Evolutionary conservation across 2,113 vertebrate genomes (phyloP).

Genomic region (Nanger granti): DNA sequence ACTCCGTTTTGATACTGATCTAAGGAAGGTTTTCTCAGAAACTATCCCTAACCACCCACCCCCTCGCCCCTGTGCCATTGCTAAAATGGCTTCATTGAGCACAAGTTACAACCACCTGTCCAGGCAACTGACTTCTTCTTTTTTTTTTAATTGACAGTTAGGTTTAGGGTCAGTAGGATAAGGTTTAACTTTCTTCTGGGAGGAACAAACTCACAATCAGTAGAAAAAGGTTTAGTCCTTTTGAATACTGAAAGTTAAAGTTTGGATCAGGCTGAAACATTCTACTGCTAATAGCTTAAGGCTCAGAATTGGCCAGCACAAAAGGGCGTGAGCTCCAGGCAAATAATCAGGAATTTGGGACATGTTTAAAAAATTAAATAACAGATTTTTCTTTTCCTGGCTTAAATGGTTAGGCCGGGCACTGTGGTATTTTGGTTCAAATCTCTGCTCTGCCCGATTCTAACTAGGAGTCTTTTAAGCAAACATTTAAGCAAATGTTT

Average conservation of each 20-base stretch:
- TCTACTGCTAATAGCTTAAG: neutral
- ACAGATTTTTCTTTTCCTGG: neutral
- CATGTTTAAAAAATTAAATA: neutral
- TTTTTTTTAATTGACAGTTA: neutral
- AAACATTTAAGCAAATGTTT: neutral
- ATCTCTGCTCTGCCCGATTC: neutral
- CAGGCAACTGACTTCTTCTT: neutral
- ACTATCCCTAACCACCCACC: neutral
- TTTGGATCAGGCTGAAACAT: neutral
- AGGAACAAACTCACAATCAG: neutral
- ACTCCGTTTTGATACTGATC: neutral
- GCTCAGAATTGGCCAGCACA: neutral
- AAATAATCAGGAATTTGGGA: neutral
- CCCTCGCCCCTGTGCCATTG: neutral
- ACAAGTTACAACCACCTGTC: neutral
- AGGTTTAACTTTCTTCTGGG: neutral
- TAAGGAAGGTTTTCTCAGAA: neutral
- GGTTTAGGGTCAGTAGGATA: neutral
- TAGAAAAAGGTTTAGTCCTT: neutral
- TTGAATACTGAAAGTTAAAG: neutral
- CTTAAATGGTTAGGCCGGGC: neutral
- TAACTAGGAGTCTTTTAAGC: neutral
- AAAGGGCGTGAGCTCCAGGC: neutral
- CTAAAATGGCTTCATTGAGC: neutral
- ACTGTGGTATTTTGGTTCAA: neutral